Evolutionary conservation across 2,797 vertebrate genomes (phyloP), one percentile per base, ranked within the genome.

Genomic region (Falco concolor): DNA sequence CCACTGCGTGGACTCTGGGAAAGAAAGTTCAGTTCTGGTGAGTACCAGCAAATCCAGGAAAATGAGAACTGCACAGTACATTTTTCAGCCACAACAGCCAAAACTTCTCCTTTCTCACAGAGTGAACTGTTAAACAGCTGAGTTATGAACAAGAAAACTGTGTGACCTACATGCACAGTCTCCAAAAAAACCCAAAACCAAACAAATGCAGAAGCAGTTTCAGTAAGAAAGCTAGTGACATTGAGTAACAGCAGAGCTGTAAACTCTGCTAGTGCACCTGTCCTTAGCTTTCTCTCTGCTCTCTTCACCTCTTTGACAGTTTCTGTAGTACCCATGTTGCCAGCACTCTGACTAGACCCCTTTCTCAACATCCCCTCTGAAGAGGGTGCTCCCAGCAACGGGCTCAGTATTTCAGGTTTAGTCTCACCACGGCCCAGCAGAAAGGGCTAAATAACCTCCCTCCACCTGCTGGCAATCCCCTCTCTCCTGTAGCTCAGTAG

Each of bases 1-100:
- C 96, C 95, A 93, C 97, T 98, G 57, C 96, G 97, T 76, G 98
- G 98, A 95, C 98, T 98, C 98, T 98, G 95, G 78, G 44, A 72
- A 93, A 80, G 50, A 85, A 89, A 91, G 87, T 85, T 57, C 67
- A 87, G 56, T 49, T 90, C 32, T 81, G 38, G 11, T 93, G 52
- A 89, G 75, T 25, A 72, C n/a, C 80, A 96, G 63, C 6, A 93
- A 53, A 75, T 13, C 40, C 44, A 89, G 45, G 50, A 72, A 91
- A 88, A 80, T 2, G 13, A 90, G 78, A 94, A 79, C 44, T 84
- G 60, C 56, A 65, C 32, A n/a, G 21, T 4, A 52, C 21, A 4
- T 25, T 1, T 83, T 75, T 36, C 80, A 91, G 54, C 73, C 63
- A 72, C 86, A 64, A 27, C 3, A 52, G 61, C 63, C 73, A 42